Evolutionary conservation across 2,888 invertebrate genomes (phyloP), one percentile per base, ranked within the genome.

Genomic region (Cenopis cana): DNA sequence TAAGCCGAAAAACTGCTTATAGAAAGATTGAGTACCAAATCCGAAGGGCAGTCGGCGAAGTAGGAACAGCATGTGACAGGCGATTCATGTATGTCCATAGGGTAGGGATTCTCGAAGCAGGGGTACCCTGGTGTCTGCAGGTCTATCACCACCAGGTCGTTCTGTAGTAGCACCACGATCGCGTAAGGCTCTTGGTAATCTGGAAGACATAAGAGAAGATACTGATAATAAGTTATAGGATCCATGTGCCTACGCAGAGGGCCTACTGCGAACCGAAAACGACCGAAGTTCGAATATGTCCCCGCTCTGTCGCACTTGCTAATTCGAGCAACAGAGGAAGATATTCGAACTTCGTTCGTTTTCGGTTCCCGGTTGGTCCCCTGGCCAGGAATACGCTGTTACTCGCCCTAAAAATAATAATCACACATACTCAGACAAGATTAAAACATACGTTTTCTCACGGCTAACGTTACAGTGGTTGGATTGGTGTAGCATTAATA

Each of bases 81-180:
- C 66, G 99, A 98, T 94, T 99, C 99, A 94, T 99, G 99, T 79
- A 99, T 95, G 94, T 99, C 99, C 99, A 99, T 99, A 75, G 99
- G 98, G 94, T 99, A 99, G 56, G 99, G 99, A 94, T 99, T 99
- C 94, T 99, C 99, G 94, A 99, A 98, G 93, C 99, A 98, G 29
- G 99, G 99, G 94, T 99, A 99, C 86, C 99, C 99, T 73, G 97
- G 95, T 62, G 98, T 97, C 86, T 97, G 96, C 85, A 99, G 95
- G 94, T 99, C 99, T 89, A 99, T 98, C 84, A 99, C 97, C 87
- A 99, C 99, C 89, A 99, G 95, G 94, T 99, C 99, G 94, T 98
- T 98, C 94, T 98, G 98, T 80, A 99, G 96, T 74, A 99, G 95
- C 80, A 99, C 99, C 84, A 99, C 98, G 88, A 99, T 98, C 85